Evolutionary conservation across 2,888 invertebrate species (phyloP).

Genomic region (Omphaloscelis lunosa): DNA sequence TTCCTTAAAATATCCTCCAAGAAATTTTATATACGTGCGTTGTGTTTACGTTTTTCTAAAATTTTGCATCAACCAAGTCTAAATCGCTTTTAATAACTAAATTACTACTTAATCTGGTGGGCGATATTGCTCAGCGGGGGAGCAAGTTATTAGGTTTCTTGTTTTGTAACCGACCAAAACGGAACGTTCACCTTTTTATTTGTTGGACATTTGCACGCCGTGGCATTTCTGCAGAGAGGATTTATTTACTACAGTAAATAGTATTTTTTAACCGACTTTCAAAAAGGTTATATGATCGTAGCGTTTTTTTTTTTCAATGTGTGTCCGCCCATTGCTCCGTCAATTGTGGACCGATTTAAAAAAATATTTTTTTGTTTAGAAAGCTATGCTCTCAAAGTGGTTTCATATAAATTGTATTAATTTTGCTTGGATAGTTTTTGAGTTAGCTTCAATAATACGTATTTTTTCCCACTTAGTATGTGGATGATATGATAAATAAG

Average conservation of each 20-base stretch:
- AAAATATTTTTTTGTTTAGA: too few relatives aligned
- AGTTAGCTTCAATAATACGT: too few relatives aligned
- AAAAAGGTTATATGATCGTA: too few relatives aligned
- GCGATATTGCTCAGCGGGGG: constrained; percentile 75
- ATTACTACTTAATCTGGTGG: constrained; percentile 71
- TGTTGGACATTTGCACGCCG: constrained; percentile 59
- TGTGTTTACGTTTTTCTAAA: constrained; percentile 44
- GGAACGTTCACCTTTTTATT: constrained; percentile 66
- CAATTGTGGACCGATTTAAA: too few relatives aligned
- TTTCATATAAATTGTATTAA: too few relatives aligned
- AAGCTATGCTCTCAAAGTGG: too few relatives aligned
- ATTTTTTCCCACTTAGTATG: too few relatives aligned
- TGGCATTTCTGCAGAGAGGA: constrained; percentile 14
- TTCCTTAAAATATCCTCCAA: constrained; percentile 35
- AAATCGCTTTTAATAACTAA: constrained; percentile 69
- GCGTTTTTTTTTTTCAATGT: too few relatives aligned
- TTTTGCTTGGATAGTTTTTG: too few relatives aligned
- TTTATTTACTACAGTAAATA: constrained; percentile 17
- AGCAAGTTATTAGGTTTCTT: constrained; percentile 74
- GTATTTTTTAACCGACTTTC: background rate
- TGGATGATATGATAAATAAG: too few relatives aligned
- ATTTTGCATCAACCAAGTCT: constrained; percentile 43
- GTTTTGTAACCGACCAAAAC: constrained; percentile 72
- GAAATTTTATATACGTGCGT: constrained; percentile 39
- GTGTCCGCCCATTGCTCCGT: too few relatives aligned